Base-by-base conservation (phyloP, 2,888 invertebrate genomes). In the Incurvaria masculella region DNA sequence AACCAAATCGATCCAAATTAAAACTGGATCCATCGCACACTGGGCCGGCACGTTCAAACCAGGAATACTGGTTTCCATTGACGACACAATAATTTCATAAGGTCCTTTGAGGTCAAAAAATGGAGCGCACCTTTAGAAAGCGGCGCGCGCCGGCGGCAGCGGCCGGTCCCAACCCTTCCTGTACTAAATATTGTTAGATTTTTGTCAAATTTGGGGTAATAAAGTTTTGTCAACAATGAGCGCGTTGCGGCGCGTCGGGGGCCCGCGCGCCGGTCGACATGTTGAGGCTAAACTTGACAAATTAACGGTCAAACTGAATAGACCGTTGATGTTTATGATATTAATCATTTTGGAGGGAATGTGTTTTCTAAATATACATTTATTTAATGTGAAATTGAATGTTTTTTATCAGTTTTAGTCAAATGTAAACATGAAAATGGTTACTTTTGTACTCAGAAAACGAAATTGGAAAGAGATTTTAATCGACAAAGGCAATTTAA, bases 141-240 rank as follows among this genome's bases (percentile, higher is more conserved):
- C 51, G 50, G 51, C 44, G 52, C 62, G 61, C 33, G 33, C 8
- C 14, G 33, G 3, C 33, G 33, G n/a, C n/a, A n/a, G n/a, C n/a
- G n/a, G n/a, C n/a, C n/a, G n/a, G n/a, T n/a, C n/a, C 4, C 8
- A 33, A 33, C 33, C 33, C 33, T 33, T 33, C 14, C 8, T 14
- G 33, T 3, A 33, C 33, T 3, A 14, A 33, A 33, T 33, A 14
- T 33, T 8, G 33, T 14, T 33, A 4, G 14, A 33, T 33, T 75
- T 74, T 78, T 78, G 73, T 72, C 68, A 63, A 70, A 73, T 78
- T 66, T 72, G 72, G 68, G 78, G 78, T 78, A 72, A 75, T 74
- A 74, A 57, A 74, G 76, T 76, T 78, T 78, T 73, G 78, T 75
- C 72, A 78, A 78, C 78, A 75, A 60, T 56, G 68, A 73, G 72